phyloP scores from a whole-genome alignment of 92 coral and sea anemone genomes.

The Palythoa caribaeorum region DNA sequence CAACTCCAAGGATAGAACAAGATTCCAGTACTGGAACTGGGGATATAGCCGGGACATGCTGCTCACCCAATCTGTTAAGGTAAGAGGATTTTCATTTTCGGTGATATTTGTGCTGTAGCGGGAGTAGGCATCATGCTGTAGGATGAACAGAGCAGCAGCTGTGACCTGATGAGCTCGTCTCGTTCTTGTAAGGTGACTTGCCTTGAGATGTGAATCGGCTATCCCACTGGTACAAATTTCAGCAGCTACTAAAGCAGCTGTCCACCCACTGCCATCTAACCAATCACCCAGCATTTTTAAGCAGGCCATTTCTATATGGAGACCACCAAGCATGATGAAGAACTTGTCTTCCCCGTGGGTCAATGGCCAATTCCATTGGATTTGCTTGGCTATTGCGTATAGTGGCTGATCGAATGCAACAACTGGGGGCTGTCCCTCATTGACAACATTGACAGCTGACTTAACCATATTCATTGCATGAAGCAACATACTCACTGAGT shows the following conservation, averaged over 20 bases:
- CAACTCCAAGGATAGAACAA: constrained; percentile 56
- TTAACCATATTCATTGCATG: constrained; percentile 40
- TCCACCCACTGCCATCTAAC: constrained; percentile 41
- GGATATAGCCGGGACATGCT: constrained; percentile 50
- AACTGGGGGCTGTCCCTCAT: constrained; percentile 20
- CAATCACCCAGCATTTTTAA: constrained; percentile 35
- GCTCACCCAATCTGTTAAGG: constrained; percentile 39
- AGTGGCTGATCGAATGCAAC: constrained; percentile 42
- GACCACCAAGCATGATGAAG: constrained; percentile 37
- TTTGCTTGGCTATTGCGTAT: constrained; percentile 55
- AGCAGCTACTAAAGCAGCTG: constrained; percentile 28
- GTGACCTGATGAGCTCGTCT: constrained; percentile 44
- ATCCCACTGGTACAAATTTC: constrained; percentile 3
- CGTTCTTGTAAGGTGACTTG: constrained; percentile 23
- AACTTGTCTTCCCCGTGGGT: constrained; percentile 34
- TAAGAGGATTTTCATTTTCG: constrained; percentile 3
- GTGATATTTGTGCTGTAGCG: constrained; percentile 1
- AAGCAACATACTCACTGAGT: constrained; percentile 17
- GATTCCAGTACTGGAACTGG: constrained; percentile 64
- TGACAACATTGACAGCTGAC: background rate
- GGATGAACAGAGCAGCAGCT: constrained; percentile 23
- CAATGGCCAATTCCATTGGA: constrained; percentile 54
- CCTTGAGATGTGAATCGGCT: constrained; percentile 1
- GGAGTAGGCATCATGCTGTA: constrained; percentile 3
- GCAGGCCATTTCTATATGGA: constrained; percentile 54